A percentile compares a stretch with the other conserved stretches of the same genome.
Conservation (phyloP, 2,888 invertebrate genomes). For the Oxytorus armatus region DNA sequence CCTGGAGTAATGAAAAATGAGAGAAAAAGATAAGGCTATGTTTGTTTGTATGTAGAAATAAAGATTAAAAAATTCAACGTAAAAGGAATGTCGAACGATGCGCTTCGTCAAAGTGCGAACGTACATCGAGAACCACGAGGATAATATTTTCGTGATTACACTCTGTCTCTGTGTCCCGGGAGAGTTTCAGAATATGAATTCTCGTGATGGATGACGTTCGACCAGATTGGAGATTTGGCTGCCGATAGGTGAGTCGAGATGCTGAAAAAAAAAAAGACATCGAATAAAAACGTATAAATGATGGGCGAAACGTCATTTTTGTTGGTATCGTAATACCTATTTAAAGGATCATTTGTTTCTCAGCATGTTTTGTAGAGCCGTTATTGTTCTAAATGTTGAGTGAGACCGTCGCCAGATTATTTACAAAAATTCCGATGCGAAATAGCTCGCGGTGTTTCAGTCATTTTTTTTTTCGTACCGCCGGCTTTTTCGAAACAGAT, state of each 20-base stretch:
- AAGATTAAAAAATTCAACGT: background rate
- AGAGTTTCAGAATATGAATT: slow-evolving; percentile 36
- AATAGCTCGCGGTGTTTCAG: no score
- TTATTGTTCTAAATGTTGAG: background rate
- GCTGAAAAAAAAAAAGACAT: background rate
- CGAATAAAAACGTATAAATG: background rate
- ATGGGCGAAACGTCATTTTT: slow-evolving; percentile 8
- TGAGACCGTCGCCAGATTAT: no score
- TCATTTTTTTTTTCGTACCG: no score
- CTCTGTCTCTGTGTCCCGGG: slow-evolving; percentile 20
- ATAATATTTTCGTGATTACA: slow-evolving; percentile 51
- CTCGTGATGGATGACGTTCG: slow-evolving; percentile 54
- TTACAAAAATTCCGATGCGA: no score
- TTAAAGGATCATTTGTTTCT: background rate
- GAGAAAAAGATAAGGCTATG: no score
- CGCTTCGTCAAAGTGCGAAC: slow-evolving; percentile 25
- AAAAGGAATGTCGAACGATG: slow-evolving; percentile 20
- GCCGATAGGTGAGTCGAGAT: slow-evolving; percentile 57
- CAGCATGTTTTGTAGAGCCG: background rate
- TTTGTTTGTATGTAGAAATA: background rate
- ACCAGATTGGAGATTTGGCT: slow-evolving; percentile 21
- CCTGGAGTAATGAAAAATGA: background rate
- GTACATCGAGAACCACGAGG: slow-evolving; percentile 34
- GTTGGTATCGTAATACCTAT: no score
- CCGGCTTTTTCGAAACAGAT: slow-evolving; percentile 44